Evolutionary conservation across 2,888 invertebrate genomes (phyloP).

Genomic region (Nebria salina): DNA sequence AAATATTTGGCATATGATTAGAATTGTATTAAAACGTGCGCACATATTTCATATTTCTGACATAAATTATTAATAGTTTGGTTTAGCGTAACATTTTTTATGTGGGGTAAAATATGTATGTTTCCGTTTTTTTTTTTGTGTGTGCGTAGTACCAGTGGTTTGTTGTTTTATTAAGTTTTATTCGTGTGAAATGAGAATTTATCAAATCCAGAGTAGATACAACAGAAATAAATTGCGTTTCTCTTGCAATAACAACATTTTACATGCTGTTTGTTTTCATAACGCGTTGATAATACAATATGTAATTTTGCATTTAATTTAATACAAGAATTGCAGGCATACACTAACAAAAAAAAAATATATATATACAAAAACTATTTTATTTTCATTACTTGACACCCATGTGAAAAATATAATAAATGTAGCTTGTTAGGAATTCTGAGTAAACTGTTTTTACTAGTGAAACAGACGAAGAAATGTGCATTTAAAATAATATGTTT

Average conservation of each 20-base stretch:
- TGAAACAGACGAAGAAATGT: conserved; percentile 6
- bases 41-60: too few relatives aligned
- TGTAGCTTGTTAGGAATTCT: not conserved
- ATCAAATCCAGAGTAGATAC: conserved; percentile 18
- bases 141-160: not conserved
- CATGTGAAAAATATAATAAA: not conserved
- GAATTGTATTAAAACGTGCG: too few relatives aligned
- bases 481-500: conserved; percentile 24
- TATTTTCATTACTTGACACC: not conserved
- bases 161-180: conserved; percentile 1
- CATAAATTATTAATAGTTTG: too few relatives aligned
- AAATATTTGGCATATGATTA: too few relatives aligned
- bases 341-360: not conserved
- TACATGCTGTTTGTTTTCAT: conserved; percentile 28
- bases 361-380: not conserved
- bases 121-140: too few relatives aligned
- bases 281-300: conserved; percentile 11
- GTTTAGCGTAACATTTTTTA: too few relatives aligned
- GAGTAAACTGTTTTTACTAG: conserved; percentile 5
- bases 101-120: too few relatives aligned
- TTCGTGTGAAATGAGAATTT: conserved; percentile 27
- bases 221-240: conserved; percentile 27
- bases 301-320: conserved; percentile 23
- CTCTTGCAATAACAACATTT: conserved; percentile 25
- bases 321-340: not conserved